phyloP scores from a whole-genome alignment of 2,113 vertebrate genomes.

The Centropus unirufus region DNA sequence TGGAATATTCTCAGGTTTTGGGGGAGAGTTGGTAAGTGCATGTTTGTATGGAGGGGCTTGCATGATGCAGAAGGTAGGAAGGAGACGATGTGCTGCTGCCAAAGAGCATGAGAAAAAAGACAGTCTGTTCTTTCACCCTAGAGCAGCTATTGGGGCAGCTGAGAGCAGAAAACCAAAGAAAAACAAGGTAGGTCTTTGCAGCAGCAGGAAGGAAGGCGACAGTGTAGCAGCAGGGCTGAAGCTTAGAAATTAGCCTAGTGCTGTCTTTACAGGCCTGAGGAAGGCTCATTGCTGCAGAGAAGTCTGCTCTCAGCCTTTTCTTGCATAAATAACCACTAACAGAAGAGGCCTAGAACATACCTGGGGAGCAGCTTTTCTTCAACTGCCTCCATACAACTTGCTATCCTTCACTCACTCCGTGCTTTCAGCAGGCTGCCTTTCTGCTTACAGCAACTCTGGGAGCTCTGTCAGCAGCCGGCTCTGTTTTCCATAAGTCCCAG shows the following conservation, averaged over 20 bases:
- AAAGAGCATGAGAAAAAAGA: background rate
- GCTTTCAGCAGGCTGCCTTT: background rate
- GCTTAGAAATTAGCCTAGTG: background rate
- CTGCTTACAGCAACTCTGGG: background rate
- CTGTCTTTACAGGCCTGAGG: background rate
- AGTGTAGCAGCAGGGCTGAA: background rate
- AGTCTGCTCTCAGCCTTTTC: background rate
- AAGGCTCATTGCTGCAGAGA: background rate
- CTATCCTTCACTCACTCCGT: background rate
- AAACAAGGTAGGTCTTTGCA: fast-evolving
- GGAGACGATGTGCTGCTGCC: background rate
- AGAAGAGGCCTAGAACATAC: background rate
- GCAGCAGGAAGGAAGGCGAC: background rate
- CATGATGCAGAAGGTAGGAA: background rate
- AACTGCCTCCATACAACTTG: background rate
- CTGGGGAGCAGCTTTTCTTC: constrained; percentile 2
- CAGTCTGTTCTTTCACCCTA: background rate
- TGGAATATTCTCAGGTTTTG: background rate
- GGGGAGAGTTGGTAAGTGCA: background rate
- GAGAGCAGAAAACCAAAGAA: background rate
- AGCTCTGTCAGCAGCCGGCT: background rate
- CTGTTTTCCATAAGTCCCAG: background rate
- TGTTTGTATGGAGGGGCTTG: background rate
- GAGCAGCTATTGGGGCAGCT: background rate
- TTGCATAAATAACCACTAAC: background rate